Conservation (phyloP, 1,140 invertebrate species). For the Habropoda laboriosa region DNA sequence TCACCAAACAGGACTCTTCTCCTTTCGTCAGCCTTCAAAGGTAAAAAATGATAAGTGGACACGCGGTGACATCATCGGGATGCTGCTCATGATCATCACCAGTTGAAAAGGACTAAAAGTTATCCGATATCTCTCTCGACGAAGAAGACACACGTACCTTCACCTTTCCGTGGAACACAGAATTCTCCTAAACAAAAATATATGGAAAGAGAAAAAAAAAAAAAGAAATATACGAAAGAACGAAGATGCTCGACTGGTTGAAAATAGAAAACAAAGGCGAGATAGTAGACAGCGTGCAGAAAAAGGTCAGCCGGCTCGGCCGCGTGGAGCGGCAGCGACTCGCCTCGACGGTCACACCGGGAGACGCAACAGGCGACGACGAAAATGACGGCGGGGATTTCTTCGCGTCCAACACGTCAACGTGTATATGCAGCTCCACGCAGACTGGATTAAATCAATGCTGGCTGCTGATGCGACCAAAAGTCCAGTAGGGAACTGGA, state of each 20-base stretch:
- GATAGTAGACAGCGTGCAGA: background rate
- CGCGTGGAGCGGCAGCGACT: background rate
- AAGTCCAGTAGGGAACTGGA: slow-evolving; percentile 62
- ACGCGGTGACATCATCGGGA: background rate
- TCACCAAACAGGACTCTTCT: background rate
- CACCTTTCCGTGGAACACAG: too few species aligned
- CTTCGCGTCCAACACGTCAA: background rate
- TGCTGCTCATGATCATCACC: too few species aligned
- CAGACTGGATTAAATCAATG: slow-evolving; percentile 19
- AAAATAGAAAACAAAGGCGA: background rate
- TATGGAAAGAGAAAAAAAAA: too few species aligned
- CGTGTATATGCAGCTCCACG: background rate
- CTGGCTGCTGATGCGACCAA: slow-evolving; percentile 53
- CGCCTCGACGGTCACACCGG: too few species aligned
- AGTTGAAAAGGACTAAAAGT: too few species aligned
- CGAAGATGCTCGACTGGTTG: background rate
- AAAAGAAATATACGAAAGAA: too few species aligned
- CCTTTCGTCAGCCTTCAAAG: too few species aligned
- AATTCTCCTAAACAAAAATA: too few species aligned
- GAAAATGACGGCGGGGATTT: background rate
- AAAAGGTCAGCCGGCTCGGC: background rate
- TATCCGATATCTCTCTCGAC: too few species aligned
- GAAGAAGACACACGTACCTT: too few species aligned
- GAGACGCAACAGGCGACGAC: background rate
- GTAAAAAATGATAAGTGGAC: too few species aligned